Base-by-base conservation (phyloP, 2,113 vertebrate genomes). In the Amblyornis subalaris region DNA sequence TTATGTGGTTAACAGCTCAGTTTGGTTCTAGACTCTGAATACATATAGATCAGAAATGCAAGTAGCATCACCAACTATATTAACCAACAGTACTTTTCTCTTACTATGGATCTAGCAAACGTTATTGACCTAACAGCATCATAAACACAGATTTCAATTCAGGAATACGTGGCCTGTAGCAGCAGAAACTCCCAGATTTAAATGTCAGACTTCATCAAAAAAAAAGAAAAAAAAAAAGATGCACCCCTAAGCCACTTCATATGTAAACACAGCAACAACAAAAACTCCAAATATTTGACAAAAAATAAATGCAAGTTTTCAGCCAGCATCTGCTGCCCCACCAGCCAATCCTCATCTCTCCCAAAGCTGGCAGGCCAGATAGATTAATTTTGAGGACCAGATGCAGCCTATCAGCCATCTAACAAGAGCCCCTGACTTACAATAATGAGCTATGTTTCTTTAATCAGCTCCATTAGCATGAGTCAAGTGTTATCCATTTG, bases 321-420 rank as follows among this genome's bases (percentile, higher is more conserved):
- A 70, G 42, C 12, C 75, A 88, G 85, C 95, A 94, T 92, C 94
- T 95, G 95, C 94, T 94, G 51, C 35, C 35, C 47, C n/a, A 93
- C 61, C 45, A 96, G 75, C 29, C 67, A 86, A 53, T 35, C 67
- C 66, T 89, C 9, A 2, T 47, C 82, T 40, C 55, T 73, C 75
- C 82, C 64, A 70, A 96, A 85, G 67, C 90, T 76, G 71, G 38
- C 71, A 90, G 90, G 67, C 45, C 29, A 57, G 47, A 88, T 5
- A 94, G 78, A 95, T 83, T 80, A 85, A 90, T 94, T 90, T 50
- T 33, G 61, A 93, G 71, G 54, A 88, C 54, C 95, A 96, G 95
- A 96, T 94, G 93, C 85, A 96, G 85, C 26, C 88, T 73, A 81
- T 83, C 82, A 88, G 71, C 82, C 70, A 85, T 70, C 78, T 85